Percentiles rank a stretch among this genome's conserved stretches.
Evolutionary conservation across 2,797 vertebrate species (phyloP).

Genomic region (Lerista edwardsae): DNA sequence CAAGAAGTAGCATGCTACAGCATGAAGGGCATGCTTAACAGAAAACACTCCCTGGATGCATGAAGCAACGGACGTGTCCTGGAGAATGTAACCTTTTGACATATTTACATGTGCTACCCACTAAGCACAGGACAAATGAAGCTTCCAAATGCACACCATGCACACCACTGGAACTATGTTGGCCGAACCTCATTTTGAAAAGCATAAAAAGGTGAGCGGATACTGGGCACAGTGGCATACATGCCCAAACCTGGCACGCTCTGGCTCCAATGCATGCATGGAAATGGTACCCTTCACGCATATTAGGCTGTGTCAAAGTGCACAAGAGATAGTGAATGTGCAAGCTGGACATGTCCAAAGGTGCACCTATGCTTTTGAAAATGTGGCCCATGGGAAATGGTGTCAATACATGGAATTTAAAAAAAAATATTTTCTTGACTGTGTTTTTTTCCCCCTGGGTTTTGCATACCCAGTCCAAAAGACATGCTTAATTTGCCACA

Average conservation of each 20-base stretch:
- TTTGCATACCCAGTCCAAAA: constrained; percentile 54
- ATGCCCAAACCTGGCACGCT: constrained; percentile 1
- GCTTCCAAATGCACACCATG: constrained; percentile 1
- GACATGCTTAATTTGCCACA: constrained; percentile 52
- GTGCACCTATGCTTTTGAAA: constrained; percentile 19
- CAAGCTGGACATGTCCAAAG: not conserved
- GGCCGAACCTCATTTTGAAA: not conserved
- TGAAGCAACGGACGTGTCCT: not conserved
- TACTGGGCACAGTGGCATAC: not conserved
- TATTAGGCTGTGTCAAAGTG: not conserved
- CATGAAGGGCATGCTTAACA: not conserved
- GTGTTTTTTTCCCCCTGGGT: constrained; percentile 2
- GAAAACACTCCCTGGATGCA: not conserved
- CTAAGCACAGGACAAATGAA: constrained; percentile 14
- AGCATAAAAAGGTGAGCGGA: not conserved
- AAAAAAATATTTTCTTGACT: constrained; percentile 50
- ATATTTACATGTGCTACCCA: not conserved
- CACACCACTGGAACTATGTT: not conserved
- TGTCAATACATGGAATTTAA: constrained; percentile 21
- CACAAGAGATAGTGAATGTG: not conserved
- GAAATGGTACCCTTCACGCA: not conserved
- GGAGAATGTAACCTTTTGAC: not conserved
- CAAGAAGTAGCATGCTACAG: constrained; percentile 1
- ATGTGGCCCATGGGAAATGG: constrained; percentile 2
- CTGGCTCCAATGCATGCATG: not conserved